Evolutionary conservation across 2,888 invertebrate genomes (phyloP).

Genomic region (Cetonia aurata): DNA sequence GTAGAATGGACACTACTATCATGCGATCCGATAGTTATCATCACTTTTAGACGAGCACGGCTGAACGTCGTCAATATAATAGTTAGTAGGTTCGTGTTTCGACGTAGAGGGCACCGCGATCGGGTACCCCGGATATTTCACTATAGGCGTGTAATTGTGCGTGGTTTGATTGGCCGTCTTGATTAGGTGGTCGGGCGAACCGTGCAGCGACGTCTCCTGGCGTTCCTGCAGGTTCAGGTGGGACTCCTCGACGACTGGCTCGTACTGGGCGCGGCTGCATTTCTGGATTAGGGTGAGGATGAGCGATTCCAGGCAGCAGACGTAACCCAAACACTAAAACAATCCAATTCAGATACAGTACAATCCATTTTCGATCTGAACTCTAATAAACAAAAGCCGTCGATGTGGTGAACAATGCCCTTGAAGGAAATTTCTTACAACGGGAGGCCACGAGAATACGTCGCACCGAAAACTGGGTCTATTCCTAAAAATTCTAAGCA

Average conservation of each 20-base stretch:
- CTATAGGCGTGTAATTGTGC: constrained; percentile 66
- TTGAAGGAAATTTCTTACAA: no score
- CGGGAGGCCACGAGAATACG: no score
- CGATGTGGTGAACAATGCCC: no score
- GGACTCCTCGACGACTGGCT: constrained; percentile 74
- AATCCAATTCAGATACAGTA: background rate
- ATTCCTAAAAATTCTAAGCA: no score
- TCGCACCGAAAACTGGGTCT: no score
- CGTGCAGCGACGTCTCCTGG: constrained; percentile 59
- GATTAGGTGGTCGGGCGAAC: constrained; percentile 61
- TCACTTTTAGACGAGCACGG: constrained; percentile 67
- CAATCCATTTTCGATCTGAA: background rate
- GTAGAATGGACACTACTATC: constrained; percentile 56
- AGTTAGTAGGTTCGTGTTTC: constrained; percentile 60
- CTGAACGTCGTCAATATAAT: constrained; percentile 66
- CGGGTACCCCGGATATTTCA: constrained; percentile 58
- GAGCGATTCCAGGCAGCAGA: constrained; percentile 73
- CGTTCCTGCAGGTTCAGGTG: constrained; percentile 70
- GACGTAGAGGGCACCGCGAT: constrained; percentile 67
- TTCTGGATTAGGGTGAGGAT: constrained; percentile 72
- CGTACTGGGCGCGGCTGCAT: constrained; percentile 71
- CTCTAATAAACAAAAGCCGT: background rate
- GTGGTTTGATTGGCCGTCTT: constrained; percentile 61
- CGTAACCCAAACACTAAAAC: constrained; percentile 73
- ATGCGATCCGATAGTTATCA: constrained; percentile 63